Evolutionary conservation across 2,797 vertebrate genomes (phyloP), one percentile per base, ranked within the genome.

Genomic region (Mergus octosetaceus): DNA sequence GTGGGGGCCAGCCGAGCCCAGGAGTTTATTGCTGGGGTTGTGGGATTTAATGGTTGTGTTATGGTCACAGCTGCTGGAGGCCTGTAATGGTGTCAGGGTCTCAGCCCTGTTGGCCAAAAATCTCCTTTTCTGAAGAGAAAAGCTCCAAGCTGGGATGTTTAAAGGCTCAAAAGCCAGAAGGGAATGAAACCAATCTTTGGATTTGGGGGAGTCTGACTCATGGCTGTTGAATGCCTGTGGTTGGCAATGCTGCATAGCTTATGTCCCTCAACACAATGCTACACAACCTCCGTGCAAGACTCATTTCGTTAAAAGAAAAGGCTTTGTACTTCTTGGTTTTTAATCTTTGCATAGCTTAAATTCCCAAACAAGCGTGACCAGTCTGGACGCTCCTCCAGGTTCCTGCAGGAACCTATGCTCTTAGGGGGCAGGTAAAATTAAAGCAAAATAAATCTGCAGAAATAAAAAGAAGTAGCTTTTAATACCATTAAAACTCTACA

Each of bases 181-280:
- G 86, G 91, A 93, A 93, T 8, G 51, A 94, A 96, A 94, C 60
- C 58, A 88, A 47, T 91, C 83, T 94, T 79, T 39, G 78, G 86
- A 64, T 62, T 94, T 92, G 34, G 93, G 94, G 94, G 95, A 92
- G 85, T 92, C 94, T 97, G 95, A 96, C 83, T 96, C 93, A 94
- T 4, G 30, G 54, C 32, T 77, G 87, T 47, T 83, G 94, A 62
- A 95, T 96, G 95, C 85, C 75, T 97, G 96, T 96, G 95, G 95
- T 89, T 92, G 95, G 91, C 74, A 88, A 1, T 34, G 69, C 91
- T 71, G 68, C 95, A 94, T 77, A 94, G 95, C 91, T 85, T 81
- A n/a, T 94, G 91, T 47, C 84, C 95, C 91, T 93, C 84, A 90
- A 90, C 90, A 94, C 84, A 94, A 90, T 89, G 57, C 92, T 68